phyloP scores from a whole-genome alignment of 2,113 vertebrate species.

The Malurus cyaneus region DNA sequence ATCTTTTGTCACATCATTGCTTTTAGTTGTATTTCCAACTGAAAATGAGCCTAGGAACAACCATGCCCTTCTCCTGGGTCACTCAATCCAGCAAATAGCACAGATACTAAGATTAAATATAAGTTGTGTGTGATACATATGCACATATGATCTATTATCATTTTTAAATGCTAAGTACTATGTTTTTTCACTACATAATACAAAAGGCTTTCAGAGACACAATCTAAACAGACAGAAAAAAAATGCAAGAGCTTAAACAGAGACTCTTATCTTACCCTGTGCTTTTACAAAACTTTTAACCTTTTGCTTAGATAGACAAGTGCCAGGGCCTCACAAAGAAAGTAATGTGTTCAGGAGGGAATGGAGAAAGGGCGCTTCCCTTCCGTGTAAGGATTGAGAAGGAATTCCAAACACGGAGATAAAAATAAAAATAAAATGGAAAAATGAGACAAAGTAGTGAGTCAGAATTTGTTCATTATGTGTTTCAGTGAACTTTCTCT shows the following conservation, averaged over 20 bases:
- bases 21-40: neutral
- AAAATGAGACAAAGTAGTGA: neutral
- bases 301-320: neutral
- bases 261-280: neutral
- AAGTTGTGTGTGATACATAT: too few relatives aligned
- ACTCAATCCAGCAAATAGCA: neutral
- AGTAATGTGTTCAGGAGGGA: neutral
- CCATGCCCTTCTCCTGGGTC: neutral
- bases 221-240: neutral
- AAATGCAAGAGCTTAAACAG: neutral
- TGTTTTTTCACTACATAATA: neutral
- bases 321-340: neutral
- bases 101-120: neutral
- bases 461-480: neutral
- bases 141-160: neutral
- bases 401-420: conserved; percentile 2
- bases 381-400: neutral
- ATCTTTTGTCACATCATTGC: neutral
- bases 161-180: neutral
- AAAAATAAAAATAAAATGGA: conserved; percentile 3
- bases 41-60: neutral
- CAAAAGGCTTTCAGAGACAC: neutral
- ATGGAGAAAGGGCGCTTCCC: neutral
- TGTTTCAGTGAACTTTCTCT: neutral
- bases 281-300: neutral